These are phyloP conservation scores for Adelognathus sp. DNA, from an alignment of 2,888 invertebrate species.

Conservation along the genomic window DNA sequence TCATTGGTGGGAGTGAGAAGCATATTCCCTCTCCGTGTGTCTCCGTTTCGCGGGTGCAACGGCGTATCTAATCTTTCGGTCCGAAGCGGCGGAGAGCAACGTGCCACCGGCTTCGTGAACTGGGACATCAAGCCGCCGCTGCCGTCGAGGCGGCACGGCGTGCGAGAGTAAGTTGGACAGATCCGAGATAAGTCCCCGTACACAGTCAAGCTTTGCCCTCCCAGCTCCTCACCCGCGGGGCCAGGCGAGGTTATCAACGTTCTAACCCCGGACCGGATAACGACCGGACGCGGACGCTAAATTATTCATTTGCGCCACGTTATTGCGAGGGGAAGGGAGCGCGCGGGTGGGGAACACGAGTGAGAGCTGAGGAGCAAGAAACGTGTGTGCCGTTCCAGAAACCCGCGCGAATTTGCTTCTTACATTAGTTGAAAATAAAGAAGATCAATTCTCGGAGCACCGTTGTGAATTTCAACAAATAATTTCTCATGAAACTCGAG, in stretches of 20 bases:
- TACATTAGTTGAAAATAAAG: constrained; percentile 32
- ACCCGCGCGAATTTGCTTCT: constrained; percentile 15
- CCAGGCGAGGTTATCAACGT: constrained; percentile 75
- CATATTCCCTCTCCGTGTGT: background rate
- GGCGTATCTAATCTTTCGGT: constrained; percentile 65
- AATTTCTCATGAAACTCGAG: background rate
- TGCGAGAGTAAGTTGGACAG: constrained; percentile 67
- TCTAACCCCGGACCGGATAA: constrained; percentile 65
- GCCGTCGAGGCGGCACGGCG: constrained; percentile 37
- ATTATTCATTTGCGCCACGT: constrained; percentile 76
- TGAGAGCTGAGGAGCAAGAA: constrained; percentile 32
- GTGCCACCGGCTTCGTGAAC: constrained; percentile 62
- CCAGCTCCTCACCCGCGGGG: constrained; percentile 34
- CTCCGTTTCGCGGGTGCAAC: constrained; percentile 23
- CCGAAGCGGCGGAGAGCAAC: constrained; percentile 30
- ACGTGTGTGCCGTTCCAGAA: constrained; percentile 14
- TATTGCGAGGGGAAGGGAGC: constrained; percentile 57
- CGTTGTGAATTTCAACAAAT: constrained; percentile 1
- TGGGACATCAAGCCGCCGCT: constrained; percentile 63
- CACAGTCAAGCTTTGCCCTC: constrained; percentile 52
- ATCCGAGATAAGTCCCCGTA: constrained; percentile 73
- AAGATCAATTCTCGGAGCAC: background rate
- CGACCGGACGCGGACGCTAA: constrained; percentile 75
- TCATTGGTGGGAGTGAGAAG: background rate
- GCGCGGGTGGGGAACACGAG: constrained; percentile 38